phyloP scores from a whole-genome alignment of 2,797 vertebrate genomes.

The Acanthurus leucopareius region DNA sequence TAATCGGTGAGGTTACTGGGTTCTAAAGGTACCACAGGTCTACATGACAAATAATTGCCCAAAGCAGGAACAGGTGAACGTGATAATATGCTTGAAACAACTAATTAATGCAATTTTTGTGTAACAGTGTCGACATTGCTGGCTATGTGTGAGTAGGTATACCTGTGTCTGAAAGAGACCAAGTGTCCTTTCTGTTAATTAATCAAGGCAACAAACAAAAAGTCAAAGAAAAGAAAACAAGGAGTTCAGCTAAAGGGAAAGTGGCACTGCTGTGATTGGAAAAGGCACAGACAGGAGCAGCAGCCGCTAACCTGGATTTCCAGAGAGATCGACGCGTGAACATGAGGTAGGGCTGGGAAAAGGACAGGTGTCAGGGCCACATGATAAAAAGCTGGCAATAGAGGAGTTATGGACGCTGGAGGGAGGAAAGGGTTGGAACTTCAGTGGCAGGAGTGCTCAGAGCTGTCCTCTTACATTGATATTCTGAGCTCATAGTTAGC shows the following conservation, averaged over 20 bases:
- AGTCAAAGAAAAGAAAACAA: background rate
- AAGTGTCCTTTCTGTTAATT: background rate
- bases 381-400: slow-evolving; percentile 64
- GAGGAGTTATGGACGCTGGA: slow-evolving; percentile 61
- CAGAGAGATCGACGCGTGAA: slow-evolving; percentile 31
- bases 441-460: slow-evolving; percentile 50
- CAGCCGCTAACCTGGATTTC: slow-evolving; percentile 30
- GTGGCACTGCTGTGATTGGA: slow-evolving; percentile 40
- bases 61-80: background rate
- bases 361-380: slow-evolving; percentile 74
- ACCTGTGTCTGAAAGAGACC: background rate
- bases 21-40: slow-evolving; percentile 3
- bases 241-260: slow-evolving; percentile 31
- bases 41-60: background rate
- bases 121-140: background rate
- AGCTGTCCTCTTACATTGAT: slow-evolving; percentile 73
- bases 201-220: slow-evolving; percentile 17
- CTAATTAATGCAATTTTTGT: background rate
- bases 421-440: slow-evolving; percentile 41
- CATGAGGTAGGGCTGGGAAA: slow-evolving; percentile 58
- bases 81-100: background rate
- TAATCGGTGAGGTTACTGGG: slow-evolving; percentile 5
- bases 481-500: slow-evolving; percentile 81
- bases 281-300: slow-evolving; percentile 34
- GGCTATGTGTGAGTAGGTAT: background rate